Evolutionary conservation across 2,113 vertebrate genomes (phyloP), one percentile per base, ranked within the genome.

Genomic region (Epinephelus moara): DNA sequence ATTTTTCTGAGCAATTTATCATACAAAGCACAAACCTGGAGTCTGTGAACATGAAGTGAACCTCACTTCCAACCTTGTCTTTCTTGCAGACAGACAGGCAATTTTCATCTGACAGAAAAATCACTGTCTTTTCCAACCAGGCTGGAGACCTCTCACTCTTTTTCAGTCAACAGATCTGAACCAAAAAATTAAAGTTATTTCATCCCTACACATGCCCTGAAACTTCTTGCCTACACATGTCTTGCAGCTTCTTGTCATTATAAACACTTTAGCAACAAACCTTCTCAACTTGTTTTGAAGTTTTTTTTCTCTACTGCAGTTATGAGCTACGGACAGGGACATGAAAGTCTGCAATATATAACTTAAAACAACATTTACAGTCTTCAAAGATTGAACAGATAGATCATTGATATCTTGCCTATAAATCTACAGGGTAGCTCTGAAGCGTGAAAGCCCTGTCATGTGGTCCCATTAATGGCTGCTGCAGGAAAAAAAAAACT

Each of bases 301-400:
- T 0, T 42, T 37, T 19, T 55, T 70, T 52, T 25, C 56, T 63
- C 1, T 56, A 25, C 45, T 25, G 13, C 25, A 61, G 10, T 11
- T 52, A 8, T 70, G 19, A 25, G 30, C 27, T 53, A 42, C 1
- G 55, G 10, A 60, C 17, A 42, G 6, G n/a, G 50, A 70, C 8
- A 64, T 63, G 40, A 14, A 55, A 18, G 25, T 68, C 68, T 66
- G 6, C 19, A 25, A n/a, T 15, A 3, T 13, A 42, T 75, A 66
- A 14, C 56, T 30, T 69, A 40, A 76, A 70, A 49, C 33, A 69
- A 42, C 30, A 57, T 40, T 40, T 80, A 18, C 47, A 60, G 14
- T 52, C 8, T 42, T 14, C 40, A 45, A 10, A 57, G 11, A 2
- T 66, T 33, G 64, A 30, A 69, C 15, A 19, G 21, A 69, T 30